Conservation (phyloP, 2,113 vertebrate species). For the Cercocebus atys region DNA sequence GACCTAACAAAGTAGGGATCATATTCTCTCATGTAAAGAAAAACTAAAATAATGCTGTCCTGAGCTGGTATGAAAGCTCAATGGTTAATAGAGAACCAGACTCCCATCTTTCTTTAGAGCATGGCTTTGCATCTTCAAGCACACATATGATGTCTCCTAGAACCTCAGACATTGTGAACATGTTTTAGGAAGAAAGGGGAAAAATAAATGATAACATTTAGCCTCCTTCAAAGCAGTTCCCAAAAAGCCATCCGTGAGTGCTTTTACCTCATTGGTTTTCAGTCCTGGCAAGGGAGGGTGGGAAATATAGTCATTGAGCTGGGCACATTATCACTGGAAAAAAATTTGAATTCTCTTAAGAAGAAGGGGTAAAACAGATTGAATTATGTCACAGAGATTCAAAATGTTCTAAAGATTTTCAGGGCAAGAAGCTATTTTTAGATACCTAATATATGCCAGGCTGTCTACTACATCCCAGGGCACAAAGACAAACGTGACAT, state of each 20-base stretch:
- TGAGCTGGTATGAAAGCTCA: not conserved
- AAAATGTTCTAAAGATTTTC: not conserved
- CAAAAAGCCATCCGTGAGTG: not conserved
- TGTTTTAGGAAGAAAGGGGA: not conserved
- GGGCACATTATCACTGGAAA: not conserved
- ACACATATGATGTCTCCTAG: not conserved
- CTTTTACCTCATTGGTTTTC: not conserved
- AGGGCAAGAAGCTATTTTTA: not conserved
- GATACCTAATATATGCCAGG: not conserved
- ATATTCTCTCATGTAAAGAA: not conserved
- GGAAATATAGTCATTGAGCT: not conserved
- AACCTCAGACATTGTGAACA: not conserved
- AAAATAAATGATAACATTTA: not conserved
- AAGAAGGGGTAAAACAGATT: not conserved
- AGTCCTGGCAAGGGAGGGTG: not conserved
- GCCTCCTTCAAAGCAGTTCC: not conserved
- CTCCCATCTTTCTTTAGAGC: not conserved
- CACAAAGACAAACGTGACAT: not conserved
- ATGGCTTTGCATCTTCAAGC: not conserved
- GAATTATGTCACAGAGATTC: not conserved
- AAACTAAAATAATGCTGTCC: not conserved
- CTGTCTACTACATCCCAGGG: not conserved
- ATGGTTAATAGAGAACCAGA: not conserved
- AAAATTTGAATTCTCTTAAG: not conserved
- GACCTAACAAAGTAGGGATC: not conserved